Percentiles rank a stretch among this genome's conserved stretches.
Evolutionary conservation across 2,113 vertebrate species (phyloP).

Genomic region (Falco punctatus): DNA sequence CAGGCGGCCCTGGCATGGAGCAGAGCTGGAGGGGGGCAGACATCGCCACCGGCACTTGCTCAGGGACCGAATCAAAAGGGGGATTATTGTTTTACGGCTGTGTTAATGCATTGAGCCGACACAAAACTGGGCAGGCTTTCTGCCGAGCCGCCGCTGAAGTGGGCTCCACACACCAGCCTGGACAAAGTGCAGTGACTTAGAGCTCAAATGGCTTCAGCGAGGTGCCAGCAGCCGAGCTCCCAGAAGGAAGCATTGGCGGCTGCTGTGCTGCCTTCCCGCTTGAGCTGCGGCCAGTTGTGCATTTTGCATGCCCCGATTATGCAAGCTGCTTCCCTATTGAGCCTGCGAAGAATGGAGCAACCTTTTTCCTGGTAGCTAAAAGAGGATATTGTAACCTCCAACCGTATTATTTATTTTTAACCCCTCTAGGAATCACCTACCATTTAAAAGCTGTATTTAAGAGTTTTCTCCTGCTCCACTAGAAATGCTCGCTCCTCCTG

Average conservation of each 20-base stretch:
- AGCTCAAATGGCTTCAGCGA: slow-evolving; percentile 51
- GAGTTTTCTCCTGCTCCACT: slow-evolving; percentile 8
- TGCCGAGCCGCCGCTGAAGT: slow-evolving; percentile 4
- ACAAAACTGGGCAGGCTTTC: slow-evolving; percentile 37
- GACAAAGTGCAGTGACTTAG: slow-evolving; percentile 27
- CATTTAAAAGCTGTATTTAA: slow-evolving; percentile 49
- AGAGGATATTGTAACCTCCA: slow-evolving; percentile 18
- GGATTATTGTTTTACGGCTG: slow-evolving; percentile 59
- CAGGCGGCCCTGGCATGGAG: background rate
- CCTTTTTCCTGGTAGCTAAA: slow-evolving; percentile 24
- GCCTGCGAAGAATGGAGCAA: background rate
- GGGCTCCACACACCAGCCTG: background rate
- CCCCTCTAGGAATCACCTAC: slow-evolving; percentile 54
- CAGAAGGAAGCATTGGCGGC: slow-evolving; percentile 52
- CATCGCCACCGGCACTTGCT: background rate
- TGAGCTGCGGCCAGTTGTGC: slow-evolving; percentile 50
- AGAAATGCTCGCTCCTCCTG: slow-evolving; percentile 15
- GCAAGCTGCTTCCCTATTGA: background rate
- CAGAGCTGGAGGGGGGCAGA: background rate
- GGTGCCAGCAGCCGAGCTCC: slow-evolving; percentile 51
- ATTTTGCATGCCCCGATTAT: slow-evolving; percentile 33
- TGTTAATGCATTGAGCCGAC: slow-evolving; percentile 50
- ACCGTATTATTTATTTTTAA: slow-evolving; percentile 40
- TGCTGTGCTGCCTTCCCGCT: background rate
- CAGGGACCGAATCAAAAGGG: slow-evolving; percentile 40